Conservation (phyloP, 1,140 invertebrate genomes). For the Drosophila cardini region DNA sequence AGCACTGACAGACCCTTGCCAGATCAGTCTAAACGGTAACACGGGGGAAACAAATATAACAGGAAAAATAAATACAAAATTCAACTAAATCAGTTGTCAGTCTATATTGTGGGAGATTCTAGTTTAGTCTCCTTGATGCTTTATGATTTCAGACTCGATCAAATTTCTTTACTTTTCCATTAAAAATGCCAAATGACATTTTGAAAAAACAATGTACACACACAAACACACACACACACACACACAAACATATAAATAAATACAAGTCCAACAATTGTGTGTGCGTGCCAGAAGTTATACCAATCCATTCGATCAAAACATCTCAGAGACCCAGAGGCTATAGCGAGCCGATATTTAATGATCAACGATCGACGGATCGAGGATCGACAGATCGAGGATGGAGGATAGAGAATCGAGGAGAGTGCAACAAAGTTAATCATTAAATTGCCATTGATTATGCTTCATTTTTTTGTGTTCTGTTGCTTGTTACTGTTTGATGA, state of each 20-base stretch:
- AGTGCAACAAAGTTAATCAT: conserved; percentile 71
- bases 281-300: conserved; percentile 8
- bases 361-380: conserved; percentile 34
- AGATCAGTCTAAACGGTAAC: conserved; percentile 39
- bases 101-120: not conserved
- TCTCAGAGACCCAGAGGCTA: conserved; percentile 28
- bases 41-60: conserved; percentile 5
- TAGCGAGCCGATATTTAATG: conserved; percentile 59
- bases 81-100: conserved; percentile 49
- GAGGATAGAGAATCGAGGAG: conserved; percentile 22
- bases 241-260: conserved; percentile 65
- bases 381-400: too few species aligned
- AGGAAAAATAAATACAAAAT: conserved; percentile 13
- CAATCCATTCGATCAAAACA: conserved; percentile 13
- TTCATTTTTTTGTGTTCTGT: conserved; percentile 47
- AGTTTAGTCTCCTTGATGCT: conserved; percentile 21
- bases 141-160: conserved; percentile 79
- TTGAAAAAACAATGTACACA: conserved; percentile 63
- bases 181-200: conserved; percentile 70
- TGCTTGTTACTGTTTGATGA: conserved; percentile 7
- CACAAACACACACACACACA: conserved; percentile 72
- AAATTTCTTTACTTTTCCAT: conserved; percentile 79
- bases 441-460: conserved; percentile 80
- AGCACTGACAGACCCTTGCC: conserved; percentile 57
- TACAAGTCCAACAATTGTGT: not conserved